Evolutionary conservation across 2,888 invertebrate species (phyloP), one percentile per base, ranked within the genome.

Genomic region (Brenthis hecate): DNA sequence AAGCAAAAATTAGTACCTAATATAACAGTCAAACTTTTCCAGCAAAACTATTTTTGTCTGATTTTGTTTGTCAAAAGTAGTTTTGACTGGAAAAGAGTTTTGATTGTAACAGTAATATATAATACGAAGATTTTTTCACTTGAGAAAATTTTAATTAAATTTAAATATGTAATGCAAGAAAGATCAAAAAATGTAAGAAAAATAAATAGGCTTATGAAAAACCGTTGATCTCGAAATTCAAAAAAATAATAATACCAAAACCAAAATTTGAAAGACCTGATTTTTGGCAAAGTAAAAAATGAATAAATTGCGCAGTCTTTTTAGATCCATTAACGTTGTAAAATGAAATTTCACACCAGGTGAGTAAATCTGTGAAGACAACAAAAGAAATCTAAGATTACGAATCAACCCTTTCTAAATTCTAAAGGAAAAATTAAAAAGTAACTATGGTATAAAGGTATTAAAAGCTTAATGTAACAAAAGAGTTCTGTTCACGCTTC

Each of bases 391-490:
- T 76, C 78, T 80, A 84, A 86, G 90, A 89, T 91, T 91, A 89
- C 84, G 77, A 87, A 84, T 76, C 84, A 91, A 91, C 90, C 92
- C 90, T 91, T 92, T 86, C 84, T 82, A 82, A 79, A 73, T 76
- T 75, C 74, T 74, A 85, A 88, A 88, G 85, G 84, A 83, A 85
- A 92, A 92, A 90, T 91, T 91, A 90, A 91, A 91, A 92, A 91
- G 85, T 83, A 87, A 89, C 83, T 84, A 82, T 87, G 81, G 89
- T 81, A 91, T 91, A 91, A 92, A 92, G 84, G 92, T 85, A 93
- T 93, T 92, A 93, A 85, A 81, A 86, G 91, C 87, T 93, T 91
- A 92, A 86, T 87, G 91, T 89, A 90, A 91, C 91, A 91, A 92
- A 89, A 82, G 88, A 86, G 80, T 84, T 84, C 83, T 84, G 87